Conservation (phyloP, 2,888 invertebrate species). For the Hirtodrosophila cameraria region DNA sequence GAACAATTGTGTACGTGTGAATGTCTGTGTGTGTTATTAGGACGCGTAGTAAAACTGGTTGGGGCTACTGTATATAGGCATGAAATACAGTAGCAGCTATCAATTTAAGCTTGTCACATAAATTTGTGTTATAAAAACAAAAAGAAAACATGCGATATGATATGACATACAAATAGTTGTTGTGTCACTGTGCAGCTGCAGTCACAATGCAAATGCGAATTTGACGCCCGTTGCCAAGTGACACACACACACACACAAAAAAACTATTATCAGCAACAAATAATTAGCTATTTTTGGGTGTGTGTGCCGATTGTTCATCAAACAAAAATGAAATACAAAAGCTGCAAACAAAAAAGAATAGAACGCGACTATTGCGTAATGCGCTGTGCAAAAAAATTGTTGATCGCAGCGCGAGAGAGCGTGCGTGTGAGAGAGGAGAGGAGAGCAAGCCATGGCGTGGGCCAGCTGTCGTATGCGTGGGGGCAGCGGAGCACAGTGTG, state of each 20-base stretch:
- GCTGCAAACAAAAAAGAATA: conserved; percentile 30
- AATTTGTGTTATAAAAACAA: neutral
- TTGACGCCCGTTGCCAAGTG: conserved; percentile 52
- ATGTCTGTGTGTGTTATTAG: conserved; percentile 49
- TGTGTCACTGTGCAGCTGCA: conserved; percentile 25
- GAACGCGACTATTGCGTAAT: conserved; percentile 73
- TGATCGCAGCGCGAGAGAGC: conserved; percentile 32
- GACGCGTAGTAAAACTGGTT: conserved; percentile 48
- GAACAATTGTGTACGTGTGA: conserved; percentile 19
- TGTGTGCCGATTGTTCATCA: conserved; percentile 18
- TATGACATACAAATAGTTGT: neutral
- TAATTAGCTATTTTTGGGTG: conserved; percentile 3
- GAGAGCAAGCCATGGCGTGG: conserved; percentile 13
- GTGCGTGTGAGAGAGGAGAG: conserved; percentile 1
- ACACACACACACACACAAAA: conserved; percentile 5
- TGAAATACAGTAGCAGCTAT: neutral
- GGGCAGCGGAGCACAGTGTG: conserved; percentile 1
- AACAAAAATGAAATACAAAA: conserved; percentile 40
- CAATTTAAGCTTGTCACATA: conserved; percentile 4
- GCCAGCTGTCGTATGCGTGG: conserved; percentile 27
- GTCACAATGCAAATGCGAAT: conserved; percentile 48
- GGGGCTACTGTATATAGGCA: conserved; percentile 2
- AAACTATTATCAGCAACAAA: conserved; percentile 58
- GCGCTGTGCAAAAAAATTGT: conserved; percentile 39
- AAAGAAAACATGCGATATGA: no score